Conservation (phyloP, 2,113 vertebrate genomes). For the Gavialis gangeticus region DNA sequence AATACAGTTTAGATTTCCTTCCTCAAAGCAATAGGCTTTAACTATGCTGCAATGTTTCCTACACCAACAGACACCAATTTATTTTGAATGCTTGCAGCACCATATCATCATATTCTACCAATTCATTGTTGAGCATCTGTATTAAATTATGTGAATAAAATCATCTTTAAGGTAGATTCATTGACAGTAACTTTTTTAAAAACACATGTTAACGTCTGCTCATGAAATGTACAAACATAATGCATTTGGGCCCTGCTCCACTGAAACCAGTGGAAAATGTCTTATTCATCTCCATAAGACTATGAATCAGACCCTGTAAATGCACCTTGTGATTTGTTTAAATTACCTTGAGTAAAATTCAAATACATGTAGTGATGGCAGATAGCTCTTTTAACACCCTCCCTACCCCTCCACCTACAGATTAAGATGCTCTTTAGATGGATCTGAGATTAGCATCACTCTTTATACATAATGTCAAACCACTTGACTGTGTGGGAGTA, state of each 20-base stretch:
- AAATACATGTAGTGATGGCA: slow-evolving; percentile 43
- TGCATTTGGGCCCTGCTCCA: slow-evolving; percentile 32
- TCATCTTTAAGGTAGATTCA: slow-evolving; percentile 48
- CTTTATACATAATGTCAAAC: not conserved
- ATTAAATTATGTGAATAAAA: slow-evolving; percentile 53
- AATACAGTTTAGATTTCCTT: slow-evolving; percentile 48
- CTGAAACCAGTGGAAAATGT: not conserved
- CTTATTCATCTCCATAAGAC: not conserved
- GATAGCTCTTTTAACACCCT: slow-evolving; percentile 24
- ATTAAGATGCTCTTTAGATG: slow-evolving; percentile 32
- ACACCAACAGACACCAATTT: slow-evolving; percentile 17
- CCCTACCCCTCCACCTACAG: slow-evolving; percentile 16
- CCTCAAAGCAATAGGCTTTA: slow-evolving; percentile 33
- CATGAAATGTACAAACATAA: slow-evolving; percentile 61
- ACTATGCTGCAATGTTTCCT: not conserved
- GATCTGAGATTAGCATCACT: slow-evolving; percentile 32
- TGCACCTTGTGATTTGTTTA: slow-evolving; percentile 42
- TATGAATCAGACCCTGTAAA: slow-evolving; percentile 37
- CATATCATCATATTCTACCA: slow-evolving; percentile 62
- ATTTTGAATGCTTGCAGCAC: slow-evolving; percentile 67
- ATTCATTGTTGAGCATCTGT: slow-evolving; percentile 63
- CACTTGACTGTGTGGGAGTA: slow-evolving; percentile 50
- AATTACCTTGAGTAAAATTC: slow-evolving; percentile 54
- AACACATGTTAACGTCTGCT: slow-evolving; percentile 26
- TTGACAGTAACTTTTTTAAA: slow-evolving; percentile 14